Conservation (phyloP, 2,888 invertebrate species). For the Hypsopygia costalis region DNA sequence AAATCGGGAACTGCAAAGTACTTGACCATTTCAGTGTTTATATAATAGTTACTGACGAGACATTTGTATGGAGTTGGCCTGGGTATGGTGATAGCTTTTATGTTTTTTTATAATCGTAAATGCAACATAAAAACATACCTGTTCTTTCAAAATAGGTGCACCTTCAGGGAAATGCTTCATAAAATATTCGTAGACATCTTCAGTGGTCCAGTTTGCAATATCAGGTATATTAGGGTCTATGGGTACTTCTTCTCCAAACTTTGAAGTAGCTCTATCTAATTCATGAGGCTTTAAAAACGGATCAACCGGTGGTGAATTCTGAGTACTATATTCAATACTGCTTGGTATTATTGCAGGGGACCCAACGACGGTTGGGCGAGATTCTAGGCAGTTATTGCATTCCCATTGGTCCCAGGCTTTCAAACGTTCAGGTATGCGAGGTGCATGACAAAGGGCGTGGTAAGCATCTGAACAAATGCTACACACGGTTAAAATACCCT, state of each 20-base stretch:
- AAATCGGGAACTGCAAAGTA: too few species aligned
- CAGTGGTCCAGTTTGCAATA: conserved; percentile 89
- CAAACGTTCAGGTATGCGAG: conserved; percentile 80
- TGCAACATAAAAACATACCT: too few species aligned
- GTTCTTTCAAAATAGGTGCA: conserved; percentile 89
- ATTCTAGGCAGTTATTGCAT: conserved; percentile 83
- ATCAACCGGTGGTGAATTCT: conserved; percentile 43
- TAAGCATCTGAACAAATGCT: conserved; percentile 92
- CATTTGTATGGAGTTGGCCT: too few species aligned
- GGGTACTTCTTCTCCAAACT: conserved; percentile 57
- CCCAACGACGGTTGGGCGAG: conserved; percentile 52
- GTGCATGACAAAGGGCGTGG: conserved; percentile 90
- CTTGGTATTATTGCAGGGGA: conserved; percentile 57
- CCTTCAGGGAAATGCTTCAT: conserved; percentile 88
- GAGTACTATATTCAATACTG: conserved; percentile 45
- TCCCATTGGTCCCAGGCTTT: conserved; percentile 85
- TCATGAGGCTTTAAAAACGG: conserved; percentile 73
- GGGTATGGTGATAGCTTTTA: too few species aligned
- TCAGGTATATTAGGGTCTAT: conserved; percentile 88
- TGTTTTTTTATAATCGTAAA: too few species aligned
- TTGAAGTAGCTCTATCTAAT: conserved; percentile 61
- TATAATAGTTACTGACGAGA: too few species aligned
- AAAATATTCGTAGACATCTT: conserved; percentile 91
- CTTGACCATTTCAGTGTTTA: too few species aligned
- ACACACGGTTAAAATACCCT: conserved; percentile 89